phyloP scores from a whole-genome alignment of 2,797 vertebrate species.

The Nasua narica region DNA sequence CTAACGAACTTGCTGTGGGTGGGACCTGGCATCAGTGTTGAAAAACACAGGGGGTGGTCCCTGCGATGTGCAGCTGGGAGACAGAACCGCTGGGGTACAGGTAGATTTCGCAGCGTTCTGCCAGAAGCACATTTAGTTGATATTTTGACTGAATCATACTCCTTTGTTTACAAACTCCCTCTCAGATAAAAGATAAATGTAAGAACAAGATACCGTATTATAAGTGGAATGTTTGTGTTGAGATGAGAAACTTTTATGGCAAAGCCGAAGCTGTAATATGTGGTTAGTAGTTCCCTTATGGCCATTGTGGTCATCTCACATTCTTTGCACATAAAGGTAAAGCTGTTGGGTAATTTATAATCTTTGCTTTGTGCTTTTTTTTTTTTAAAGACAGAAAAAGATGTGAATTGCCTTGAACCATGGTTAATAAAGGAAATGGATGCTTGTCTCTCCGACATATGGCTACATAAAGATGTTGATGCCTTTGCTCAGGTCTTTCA shows the following conservation, averaged over 20 bases:
- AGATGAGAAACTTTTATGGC: neutral
- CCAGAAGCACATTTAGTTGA: neutral
- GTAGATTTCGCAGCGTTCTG: neutral
- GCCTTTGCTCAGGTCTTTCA: constrained; percentile 93
- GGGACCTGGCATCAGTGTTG: neutral
- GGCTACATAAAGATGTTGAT: constrained; percentile 90
- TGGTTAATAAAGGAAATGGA: constrained; percentile 96
- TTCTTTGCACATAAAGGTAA: constrained; percentile 25
- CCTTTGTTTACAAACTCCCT: constrained; percentile 5
- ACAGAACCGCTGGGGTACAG: neutral
- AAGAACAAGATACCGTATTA: neutral
- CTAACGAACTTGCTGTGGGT: neutral
- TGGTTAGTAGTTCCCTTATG: neutral
- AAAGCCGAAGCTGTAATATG: neutral
- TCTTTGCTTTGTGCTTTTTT: constrained; percentile 47
- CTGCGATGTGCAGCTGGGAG: neutral
- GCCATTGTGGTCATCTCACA: neutral
- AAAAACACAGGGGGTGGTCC: neutral
- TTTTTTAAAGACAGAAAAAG: constrained; percentile 86
- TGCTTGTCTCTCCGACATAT: constrained; percentile 92
- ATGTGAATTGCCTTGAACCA: constrained; percentile 86
- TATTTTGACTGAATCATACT: neutral
- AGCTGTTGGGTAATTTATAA: constrained; percentile 40
- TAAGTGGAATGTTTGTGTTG: constrained; percentile 34
- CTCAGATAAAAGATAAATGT: constrained; percentile 18